Base-by-base conservation (phyloP, 1,140 invertebrate genomes). In the Hirudo medicinalis region DNA sequence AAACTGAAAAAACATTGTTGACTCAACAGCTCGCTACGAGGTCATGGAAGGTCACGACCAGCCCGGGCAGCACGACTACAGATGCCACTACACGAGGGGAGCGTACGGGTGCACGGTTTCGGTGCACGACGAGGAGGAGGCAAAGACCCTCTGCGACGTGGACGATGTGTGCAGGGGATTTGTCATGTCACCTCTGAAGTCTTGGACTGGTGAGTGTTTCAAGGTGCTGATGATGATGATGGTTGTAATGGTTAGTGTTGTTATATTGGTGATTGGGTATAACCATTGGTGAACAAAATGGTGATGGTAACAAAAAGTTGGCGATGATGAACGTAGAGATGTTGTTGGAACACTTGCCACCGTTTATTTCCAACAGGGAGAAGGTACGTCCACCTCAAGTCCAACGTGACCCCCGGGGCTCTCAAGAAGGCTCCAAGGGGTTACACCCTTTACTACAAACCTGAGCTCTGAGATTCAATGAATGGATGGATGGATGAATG, bases 11-110 rank as follows among this genome's bases (percentile, higher is more conserved):
- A n/a, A n/a, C n/a, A n/a, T n/a, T n/a, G n/a, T n/a, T 76, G 70
- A 32, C 43, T 53, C 63, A 67, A 49, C 71, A 72, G n/a, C 54
- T 78, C 76, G 49, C 13, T 79, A 76, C 73, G 75, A 72, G 49
- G 25, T 54, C 53, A 36, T 76, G 5, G 40, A 69, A 13, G 53
- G 72, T 11, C 77, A 76, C 73, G 80, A 82, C 75, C 71, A 81
- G 3, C 81, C 80, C 9, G 78, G 79, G 22, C 70, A 76, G 53
- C 79, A 77, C 74, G 82, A 83, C 75, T 83, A 83, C 73, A 74
- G 76, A 8, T 83, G 82, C 75, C 77, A 78, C 8, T 74, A 78
- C 54, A 79, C 80, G 1, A 70, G 80, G 67, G 78, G 78, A 17
- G 78, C 78, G 54, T 76, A 70, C 43, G 78, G 78, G 32, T 83